A percentile compares a stretch with the other conserved stretches of the same genome.
phyloP scores from a whole-genome alignment of 92 coral and sea anemone species.

The Virgularia gustaviana region DNA sequence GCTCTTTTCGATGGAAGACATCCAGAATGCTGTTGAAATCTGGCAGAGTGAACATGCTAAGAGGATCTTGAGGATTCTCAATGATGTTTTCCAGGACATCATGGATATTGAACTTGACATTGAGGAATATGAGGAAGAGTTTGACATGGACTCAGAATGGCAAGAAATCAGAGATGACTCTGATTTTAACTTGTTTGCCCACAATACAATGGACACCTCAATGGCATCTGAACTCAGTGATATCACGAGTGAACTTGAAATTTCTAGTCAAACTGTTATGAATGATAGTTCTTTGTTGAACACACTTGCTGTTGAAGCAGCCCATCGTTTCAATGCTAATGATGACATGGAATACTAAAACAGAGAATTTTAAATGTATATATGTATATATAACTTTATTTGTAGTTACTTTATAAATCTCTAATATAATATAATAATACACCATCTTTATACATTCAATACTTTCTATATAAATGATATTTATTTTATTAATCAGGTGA shows the following conservation, averaged over 20 bases:
- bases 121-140: background rate
- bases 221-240: background rate
- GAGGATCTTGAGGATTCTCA: background rate
- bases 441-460: background rate
- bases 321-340: slow-evolving; percentile 1
- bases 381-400: background rate
- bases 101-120: background rate
- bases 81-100: slow-evolving; percentile 12
- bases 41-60: slow-evolving; percentile 19
- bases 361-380: background rate
- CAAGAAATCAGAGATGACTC: slow-evolving; percentile 22
- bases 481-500: no score
- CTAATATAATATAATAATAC: background rate
- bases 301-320: slow-evolving; percentile 2
- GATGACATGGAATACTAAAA: background rate
- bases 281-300: background rate
- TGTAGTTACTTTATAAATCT: background rate
- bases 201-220: slow-evolving; percentile 3
- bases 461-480: no score
- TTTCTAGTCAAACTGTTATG: background rate
- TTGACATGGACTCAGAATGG: background rate
- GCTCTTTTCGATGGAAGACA: slow-evolving; percentile 10
- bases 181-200: background rate
- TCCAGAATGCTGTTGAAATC: slow-evolving; percentile 18
- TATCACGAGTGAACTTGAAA: background rate